Base-by-base conservation (phyloP, 2,113 vertebrate species). In the Dicaeum eximium region DNA sequence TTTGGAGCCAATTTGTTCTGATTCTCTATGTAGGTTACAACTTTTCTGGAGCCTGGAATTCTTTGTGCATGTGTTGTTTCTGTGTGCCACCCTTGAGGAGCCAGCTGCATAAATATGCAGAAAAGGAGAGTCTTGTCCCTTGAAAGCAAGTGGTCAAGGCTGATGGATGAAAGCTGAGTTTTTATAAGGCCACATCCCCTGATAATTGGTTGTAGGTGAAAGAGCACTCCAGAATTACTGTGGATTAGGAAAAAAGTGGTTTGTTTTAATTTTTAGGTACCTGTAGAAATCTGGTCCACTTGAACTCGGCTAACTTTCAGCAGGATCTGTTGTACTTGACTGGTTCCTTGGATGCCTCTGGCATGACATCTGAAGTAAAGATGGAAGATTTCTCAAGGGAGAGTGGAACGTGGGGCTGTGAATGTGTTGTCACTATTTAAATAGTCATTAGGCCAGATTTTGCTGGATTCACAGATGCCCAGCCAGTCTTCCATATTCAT, bases 391-490 rank as follows among this genome's bases (percentile, higher is more conserved):
- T 93, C 90, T 80, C 84, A 48, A 37, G 90, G 77, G 93, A 77
- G 73, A 42, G 23, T 70, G 44, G 37, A 85, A 51, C 0, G 2
- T 73, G 64, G 71, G 47, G 38, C 38, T 90, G 50, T 82, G 60
- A 80, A 83, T 94, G 42, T 77, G 47, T 86, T 91, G 54, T 78
- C 42, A 18, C 79, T 90, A 82, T 83, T 96, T 93, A 96, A 96
- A 96, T 88, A 95, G 82, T 96, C 94, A 95, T 96, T 95, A 94
- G 94, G 79, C 85, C 87, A 94, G 74, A 90, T 94, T 95, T 78
- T 95, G 42, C 94, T 82, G 81, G 51, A 48, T 94, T 95, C 92
- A 86, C 93, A 94, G 92, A 90, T 90, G 90, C 85, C 91, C 81
- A 85, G 80, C 33, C 74, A 95, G 62, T 82, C 85, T 95, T 96